Evolutionary conservation across 2,113 vertebrate genomes (phyloP).

Genomic region (Dicerorhinus sumatrensis): DNA sequence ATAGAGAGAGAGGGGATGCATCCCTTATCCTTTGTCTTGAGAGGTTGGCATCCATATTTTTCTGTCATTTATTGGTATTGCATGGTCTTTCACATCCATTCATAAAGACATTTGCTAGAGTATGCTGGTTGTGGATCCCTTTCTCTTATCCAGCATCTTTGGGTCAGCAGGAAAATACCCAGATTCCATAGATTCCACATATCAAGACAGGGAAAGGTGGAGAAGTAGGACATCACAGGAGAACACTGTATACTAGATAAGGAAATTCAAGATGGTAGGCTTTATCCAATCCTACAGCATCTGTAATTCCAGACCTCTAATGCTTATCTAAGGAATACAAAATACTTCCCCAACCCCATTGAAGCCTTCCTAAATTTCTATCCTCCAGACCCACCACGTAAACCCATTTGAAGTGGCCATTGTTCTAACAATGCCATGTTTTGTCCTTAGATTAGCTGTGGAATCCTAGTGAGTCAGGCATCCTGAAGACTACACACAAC

Average conservation of each 20-base stretch:
- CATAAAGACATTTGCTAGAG: background rate
- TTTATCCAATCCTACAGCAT: background rate
- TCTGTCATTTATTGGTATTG: background rate
- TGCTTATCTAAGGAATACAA: background rate
- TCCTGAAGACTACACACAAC: background rate
- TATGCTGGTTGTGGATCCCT: background rate
- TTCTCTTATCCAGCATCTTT: background rate
- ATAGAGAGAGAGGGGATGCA: background rate
- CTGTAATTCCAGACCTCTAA: background rate
- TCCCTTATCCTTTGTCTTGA: background rate
- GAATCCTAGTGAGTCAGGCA: background rate
- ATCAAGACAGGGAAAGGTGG: background rate
- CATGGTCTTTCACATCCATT: background rate
- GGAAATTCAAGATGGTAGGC: background rate
- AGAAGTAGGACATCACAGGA: background rate
- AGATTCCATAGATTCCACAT: background rate
- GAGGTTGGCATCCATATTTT: background rate
- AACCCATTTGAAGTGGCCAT: background rate
- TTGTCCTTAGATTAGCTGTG: background rate
- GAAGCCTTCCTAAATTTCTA: background rate
- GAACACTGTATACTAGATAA: background rate
- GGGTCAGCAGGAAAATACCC: background rate
- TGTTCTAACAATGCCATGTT: background rate
- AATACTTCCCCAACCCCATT: background rate
- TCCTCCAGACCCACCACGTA: background rate